Evolutionary conservation across 2,888 invertebrate genomes (phyloP), one percentile per base, ranked within the genome.

Genomic region (Pasiphila rectangulata): DNA sequence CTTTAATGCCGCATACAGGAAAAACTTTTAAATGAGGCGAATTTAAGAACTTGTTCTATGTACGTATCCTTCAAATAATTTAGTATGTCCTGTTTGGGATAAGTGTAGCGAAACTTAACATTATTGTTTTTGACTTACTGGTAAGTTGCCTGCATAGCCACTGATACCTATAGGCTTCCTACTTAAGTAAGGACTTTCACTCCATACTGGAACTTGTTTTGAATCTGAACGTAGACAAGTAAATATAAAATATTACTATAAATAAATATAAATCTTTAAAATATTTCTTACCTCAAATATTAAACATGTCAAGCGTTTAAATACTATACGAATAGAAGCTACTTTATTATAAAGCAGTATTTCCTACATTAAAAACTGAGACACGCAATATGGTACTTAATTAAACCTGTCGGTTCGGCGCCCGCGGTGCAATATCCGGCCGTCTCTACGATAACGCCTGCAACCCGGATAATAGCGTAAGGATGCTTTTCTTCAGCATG

Each of bases 371-470:
- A 38, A 52, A 38, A 58, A 32, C 58, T 53, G 30, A 37, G 10
- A 45, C 10, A 61, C 53, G 54, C 57, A 38, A 29, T 21, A 46
- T 39, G 51, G 44, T 48, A 57, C 54, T 64, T 65, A 65, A 67
- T 67, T 64, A 67, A 63, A 49, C 47, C 57, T 51, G 51, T 54
- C 59, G 51, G 36, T 54, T 55, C 16, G 57, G 52, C 46, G 50
- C 49, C 46, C 47, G 37, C 50, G 54, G 40, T 61, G 65, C 61
- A 64, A 67, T 68, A 63, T 62, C 65, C 63, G 58, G 48, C 3
- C 24, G 39, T 41, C 23, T 39, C 39, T 42, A 19, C 35, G 35
- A 30, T 43, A 43, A 17, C 34, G 25, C 35, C 13, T 35, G 36
- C 40, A 34, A 17, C 12, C 34, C 35, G 35, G 35, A 20, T 49